Conservation (phyloP, 2,888 invertebrate species). For the Nymphalis c-album region DNA sequence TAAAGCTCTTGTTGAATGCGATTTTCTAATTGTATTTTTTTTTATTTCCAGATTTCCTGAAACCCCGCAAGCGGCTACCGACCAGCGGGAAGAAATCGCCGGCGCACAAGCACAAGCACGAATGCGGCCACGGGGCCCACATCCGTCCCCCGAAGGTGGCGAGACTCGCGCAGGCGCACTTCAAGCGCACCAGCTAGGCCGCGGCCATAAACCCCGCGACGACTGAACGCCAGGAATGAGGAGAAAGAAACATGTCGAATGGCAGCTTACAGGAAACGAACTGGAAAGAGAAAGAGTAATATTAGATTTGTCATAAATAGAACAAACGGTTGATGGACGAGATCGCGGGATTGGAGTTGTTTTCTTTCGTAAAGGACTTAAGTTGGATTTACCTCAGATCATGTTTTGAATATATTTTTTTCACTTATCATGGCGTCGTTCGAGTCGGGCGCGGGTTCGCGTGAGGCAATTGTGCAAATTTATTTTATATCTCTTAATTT, state of each 20-base stretch:
- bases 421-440: constrained; percentile 35
- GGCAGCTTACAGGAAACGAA: constrained; percentile 6
- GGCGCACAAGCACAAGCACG: constrained; percentile 68
- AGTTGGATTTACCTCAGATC: constrained; percentile 35
- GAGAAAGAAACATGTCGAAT: constrained; percentile 5
- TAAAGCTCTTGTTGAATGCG: no score
- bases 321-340: not conserved
- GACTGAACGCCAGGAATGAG: constrained; percentile 19
- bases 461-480: constrained; percentile 64
- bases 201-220: constrained; percentile 34
- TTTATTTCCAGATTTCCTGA: constrained; percentile 84
- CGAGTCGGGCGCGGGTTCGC: constrained; percentile 37
- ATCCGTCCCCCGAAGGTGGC: constrained; percentile 77
- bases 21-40: constrained; percentile 34
- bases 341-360: not conserved
- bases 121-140: constrained; percentile 72
- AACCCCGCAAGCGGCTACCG: constrained; percentile 83
- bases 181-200: constrained; percentile 74
- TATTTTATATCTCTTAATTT: constrained; percentile 71
- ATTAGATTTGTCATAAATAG: not conserved
- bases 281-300: not conserved
- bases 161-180: constrained; percentile 66
- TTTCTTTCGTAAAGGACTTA: not conserved
- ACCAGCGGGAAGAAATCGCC: constrained; percentile 77
- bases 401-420: constrained; percentile 32